Conservation (phyloP, 2,113 vertebrate genomes). For the Charadrius vociferus region DNA sequence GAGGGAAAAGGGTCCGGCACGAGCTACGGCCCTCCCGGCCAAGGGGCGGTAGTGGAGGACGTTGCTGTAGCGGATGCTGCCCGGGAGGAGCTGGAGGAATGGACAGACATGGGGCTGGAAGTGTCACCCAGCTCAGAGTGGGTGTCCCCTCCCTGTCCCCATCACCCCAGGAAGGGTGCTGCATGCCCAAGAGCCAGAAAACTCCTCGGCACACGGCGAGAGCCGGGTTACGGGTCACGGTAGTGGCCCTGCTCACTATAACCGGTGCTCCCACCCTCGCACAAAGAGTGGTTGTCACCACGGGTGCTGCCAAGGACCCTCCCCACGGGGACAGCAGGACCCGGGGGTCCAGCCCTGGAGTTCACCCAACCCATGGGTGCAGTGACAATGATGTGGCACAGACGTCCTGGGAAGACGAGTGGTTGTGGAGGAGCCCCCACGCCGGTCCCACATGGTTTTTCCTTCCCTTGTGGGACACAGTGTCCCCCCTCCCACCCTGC, state of each 20-base stretch:
- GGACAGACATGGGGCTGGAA: fast-evolving
- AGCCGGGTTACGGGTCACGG: too few species aligned
- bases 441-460: fast-evolving
- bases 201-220: fast-evolving
- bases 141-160: neutral
- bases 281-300: neutral
- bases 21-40: neutral
- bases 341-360: too few species aligned
- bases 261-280: neutral
- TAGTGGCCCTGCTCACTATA: fast-evolving
- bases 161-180: neutral
- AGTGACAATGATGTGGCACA: fast-evolving
- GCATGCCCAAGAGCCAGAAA: too few species aligned
- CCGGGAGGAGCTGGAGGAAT: neutral
- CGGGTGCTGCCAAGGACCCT: neutral
- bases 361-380: too few species aligned
- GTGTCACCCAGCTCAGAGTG: fast-evolving
- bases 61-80: neutral
- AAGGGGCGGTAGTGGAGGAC: neutral
- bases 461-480: fast-evolving
- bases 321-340: neutral
- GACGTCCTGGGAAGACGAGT: neutral
- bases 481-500: neutral
- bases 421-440: too few species aligned
- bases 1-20: neutral